Percentiles rank a stretch among this genome's conserved stretches.
Conservation (phyloP, 92 coral and sea anemone genomes). For the Palythoa heliodiscus region DNA sequence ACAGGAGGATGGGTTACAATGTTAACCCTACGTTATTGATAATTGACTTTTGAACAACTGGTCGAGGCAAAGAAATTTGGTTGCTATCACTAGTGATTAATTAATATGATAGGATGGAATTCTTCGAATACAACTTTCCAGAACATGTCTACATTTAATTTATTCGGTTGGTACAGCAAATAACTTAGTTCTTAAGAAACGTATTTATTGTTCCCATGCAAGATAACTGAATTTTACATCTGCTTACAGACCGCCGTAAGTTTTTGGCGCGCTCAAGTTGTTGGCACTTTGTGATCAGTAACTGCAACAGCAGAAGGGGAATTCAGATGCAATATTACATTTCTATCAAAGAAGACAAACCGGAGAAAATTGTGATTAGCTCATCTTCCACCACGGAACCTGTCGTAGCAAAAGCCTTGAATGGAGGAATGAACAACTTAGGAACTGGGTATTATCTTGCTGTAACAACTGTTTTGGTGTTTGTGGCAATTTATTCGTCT, state of each 20-base stretch:
- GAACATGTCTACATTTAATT: too few species aligned
- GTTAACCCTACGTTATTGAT: too few species aligned
- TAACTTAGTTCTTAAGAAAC: not conserved
- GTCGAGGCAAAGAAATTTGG: too few species aligned
- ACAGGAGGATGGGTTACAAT: too few species aligned
- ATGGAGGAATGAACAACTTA: not conserved
- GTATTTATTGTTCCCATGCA: not conserved
- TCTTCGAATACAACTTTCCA: too few species aligned
- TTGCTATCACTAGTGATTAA: too few species aligned
- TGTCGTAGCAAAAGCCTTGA: not conserved
- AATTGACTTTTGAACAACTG: too few species aligned
- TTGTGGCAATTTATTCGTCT: not conserved
- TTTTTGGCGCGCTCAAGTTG: constrained; percentile 25
- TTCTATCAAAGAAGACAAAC: not conserved
- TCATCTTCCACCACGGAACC: not conserved
- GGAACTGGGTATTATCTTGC: not conserved
- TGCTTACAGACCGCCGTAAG: constrained; percentile 13
- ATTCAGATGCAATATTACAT: not conserved
- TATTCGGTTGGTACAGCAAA: not conserved
- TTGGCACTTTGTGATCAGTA: constrained; percentile 20
- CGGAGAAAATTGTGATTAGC: not conserved
- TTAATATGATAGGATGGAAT: too few species aligned
- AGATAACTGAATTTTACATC: not conserved
- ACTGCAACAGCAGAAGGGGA: not conserved
- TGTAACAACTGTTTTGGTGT: not conserved